Conservation (phyloP, 2,113 vertebrate genomes). For the Epinephelus moara region DNA sequence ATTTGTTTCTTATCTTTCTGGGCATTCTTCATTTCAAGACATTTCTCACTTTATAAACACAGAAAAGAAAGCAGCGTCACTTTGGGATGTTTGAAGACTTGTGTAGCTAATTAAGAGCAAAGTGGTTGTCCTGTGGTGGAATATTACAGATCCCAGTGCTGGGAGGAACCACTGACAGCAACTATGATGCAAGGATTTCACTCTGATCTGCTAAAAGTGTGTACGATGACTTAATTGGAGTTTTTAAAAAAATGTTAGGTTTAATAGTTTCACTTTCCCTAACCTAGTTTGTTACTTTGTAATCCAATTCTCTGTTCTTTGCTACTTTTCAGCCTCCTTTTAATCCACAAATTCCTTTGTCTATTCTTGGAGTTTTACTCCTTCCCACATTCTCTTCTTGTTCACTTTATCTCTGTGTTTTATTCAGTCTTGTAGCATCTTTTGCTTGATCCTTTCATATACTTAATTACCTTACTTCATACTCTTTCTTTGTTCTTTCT, state of each 20-base stretch:
- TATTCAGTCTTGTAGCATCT: neutral
- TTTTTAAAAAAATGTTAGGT: constrained; percentile 13
- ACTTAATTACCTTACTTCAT: constrained; percentile 1
- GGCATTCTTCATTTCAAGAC: constrained; percentile 29
- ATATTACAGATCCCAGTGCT: constrained; percentile 35
- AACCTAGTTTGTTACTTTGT: constrained; percentile 52
- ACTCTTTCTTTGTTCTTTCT: constrained; percentile 57
- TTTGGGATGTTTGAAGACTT: constrained; percentile 39
- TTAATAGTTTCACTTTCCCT: constrained; percentile 39
- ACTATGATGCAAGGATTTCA: constrained; percentile 74
- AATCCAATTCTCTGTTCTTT: neutral
- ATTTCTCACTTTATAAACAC: constrained; percentile 36
- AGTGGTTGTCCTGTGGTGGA: constrained; percentile 51
- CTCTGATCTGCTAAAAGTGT: constrained; percentile 45
- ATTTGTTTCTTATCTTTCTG: neutral
- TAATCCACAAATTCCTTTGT: neutral
- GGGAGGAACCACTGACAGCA: constrained; percentile 56
- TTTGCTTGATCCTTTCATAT: neutral
- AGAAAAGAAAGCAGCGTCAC: constrained; percentile 29
- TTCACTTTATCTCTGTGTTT: constrained; percentile 65
- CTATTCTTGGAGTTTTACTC: constrained; percentile 72
- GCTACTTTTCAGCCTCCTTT: neutral
- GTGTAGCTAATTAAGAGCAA: constrained; percentile 65
- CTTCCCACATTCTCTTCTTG: constrained; percentile 83
- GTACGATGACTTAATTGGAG: constrained; percentile 47